Percentiles rank a stretch among this genome's conserved stretches.
Evolutionary conservation across 92 coral and sea anemone genomes (phyloP).

Genomic region (Epizoanthus illoricatus): DNA sequence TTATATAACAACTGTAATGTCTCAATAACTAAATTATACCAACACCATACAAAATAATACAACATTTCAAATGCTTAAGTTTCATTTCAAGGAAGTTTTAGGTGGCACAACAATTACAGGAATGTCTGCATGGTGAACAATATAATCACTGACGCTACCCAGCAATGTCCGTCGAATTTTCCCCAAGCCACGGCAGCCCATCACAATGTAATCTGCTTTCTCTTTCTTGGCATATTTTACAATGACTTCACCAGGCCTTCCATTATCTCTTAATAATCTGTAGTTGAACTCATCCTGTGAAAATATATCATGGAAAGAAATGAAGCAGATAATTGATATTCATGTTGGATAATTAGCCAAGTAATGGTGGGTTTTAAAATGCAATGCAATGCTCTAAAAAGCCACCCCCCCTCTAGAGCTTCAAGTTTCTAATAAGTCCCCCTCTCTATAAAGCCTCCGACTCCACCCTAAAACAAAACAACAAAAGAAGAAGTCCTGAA

Average conservation of each 20-base stretch:
- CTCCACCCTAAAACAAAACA: too few species aligned
- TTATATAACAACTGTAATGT: too few species aligned
- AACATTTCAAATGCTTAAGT: not conserved
- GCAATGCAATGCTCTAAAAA: too few species aligned
- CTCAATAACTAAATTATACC: not conserved
- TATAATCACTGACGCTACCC: conserved; percentile 38
- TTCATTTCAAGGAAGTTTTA: not conserved
- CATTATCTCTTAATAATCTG: conserved; percentile 26
- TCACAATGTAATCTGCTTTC: conserved; percentile 35
- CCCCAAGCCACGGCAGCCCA: conserved; percentile 38
- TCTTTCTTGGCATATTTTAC: conserved; percentile 22
- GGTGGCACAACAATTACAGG: conserved; percentile 40
- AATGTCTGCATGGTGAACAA: conserved; percentile 28
- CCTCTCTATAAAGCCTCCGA: too few species aligned
- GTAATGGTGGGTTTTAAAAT: too few species aligned
- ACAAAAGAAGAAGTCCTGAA: too few species aligned
- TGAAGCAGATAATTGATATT: too few species aligned
- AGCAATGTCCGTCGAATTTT: conserved; percentile 32
- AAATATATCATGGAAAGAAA: not conserved
- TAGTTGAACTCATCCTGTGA: conserved; percentile 22
- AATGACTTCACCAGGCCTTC: conserved; percentile 38
- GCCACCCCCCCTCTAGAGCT: too few species aligned
- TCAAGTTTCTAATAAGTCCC: too few species aligned
- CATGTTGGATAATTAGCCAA: too few species aligned
- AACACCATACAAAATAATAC: not conserved